Conservation (phyloP, 2,113 vertebrate species). For the Todiramphus saurophagus region DNA sequence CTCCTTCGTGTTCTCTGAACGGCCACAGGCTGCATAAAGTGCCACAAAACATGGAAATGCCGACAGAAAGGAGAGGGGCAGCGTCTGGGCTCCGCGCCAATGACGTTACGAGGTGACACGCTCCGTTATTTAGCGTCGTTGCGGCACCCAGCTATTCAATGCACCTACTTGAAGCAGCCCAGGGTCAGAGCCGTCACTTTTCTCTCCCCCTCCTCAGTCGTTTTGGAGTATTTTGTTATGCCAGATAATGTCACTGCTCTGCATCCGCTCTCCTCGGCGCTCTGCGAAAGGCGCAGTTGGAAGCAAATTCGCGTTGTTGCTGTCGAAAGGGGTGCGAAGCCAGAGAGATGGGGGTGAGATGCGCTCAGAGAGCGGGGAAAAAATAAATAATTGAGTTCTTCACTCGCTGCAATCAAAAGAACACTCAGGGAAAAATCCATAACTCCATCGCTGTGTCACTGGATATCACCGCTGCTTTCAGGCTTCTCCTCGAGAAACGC, state of each 20-base stretch:
- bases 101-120: background rate
- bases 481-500: rapidly evolving
- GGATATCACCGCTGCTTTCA: background rate
- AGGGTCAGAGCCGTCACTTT: background rate
- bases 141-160: rapidly evolving
- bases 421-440: rapidly evolving
- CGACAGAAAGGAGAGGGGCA: background rate
- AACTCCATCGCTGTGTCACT: rapidly evolving
- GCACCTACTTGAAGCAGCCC: background rate
- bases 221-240: background rate
- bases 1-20: background rate
- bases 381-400: background rate
- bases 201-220: background rate
- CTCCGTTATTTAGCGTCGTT: background rate
- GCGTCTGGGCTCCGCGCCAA: rapidly evolving
- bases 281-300: background rate
- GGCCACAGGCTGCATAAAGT: background rate
- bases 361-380: rapidly evolving
- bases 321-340: rapidly evolving
- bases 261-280: background rate
- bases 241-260: background rate
- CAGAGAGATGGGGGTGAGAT: background rate
- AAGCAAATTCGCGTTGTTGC: background rate
- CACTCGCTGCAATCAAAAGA: background rate
- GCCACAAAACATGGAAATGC: background rate